Percentiles rank a stretch among this genome's conserved stretches.
Conservation (phyloP, 2,113 vertebrate genomes). For the Gasterosteus nipponicus region DNA sequence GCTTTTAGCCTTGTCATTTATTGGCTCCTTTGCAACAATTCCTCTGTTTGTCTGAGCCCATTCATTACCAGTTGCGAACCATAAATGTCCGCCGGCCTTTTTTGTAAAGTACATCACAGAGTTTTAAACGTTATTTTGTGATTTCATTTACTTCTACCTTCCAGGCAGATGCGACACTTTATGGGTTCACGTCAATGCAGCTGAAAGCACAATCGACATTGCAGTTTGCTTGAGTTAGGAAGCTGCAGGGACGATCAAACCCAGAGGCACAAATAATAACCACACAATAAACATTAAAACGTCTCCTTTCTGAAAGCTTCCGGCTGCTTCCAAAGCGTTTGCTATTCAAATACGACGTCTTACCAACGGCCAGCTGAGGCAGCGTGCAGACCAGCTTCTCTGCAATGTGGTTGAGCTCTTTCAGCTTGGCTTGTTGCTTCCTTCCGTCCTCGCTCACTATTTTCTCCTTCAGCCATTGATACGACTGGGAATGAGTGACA, state of each 20-base stretch:
- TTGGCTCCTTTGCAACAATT: not conserved
- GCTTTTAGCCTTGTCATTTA: not conserved
- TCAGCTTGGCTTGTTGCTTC: constrained; percentile 94
- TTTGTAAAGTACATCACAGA: not conserved
- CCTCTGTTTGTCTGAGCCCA: not conserved
- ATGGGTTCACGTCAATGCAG: not conserved
- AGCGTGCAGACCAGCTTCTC: constrained; percentile 95
- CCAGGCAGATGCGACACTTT: not conserved
- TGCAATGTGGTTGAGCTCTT: constrained; percentile 92
- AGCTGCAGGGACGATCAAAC: not conserved
- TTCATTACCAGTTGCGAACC: not conserved
- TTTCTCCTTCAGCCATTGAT: constrained; percentile 98
- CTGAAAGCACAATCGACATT: not conserved
- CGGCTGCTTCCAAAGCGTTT: constrained; percentile 5
- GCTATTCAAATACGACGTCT: constrained; percentile 46
- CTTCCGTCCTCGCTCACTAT: constrained; percentile 95
- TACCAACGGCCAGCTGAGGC: constrained; percentile 96
- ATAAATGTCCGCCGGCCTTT: not conserved
- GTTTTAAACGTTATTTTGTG: not conserved
- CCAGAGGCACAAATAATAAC: not conserved
- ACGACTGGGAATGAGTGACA: constrained; percentile 82
- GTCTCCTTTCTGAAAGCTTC: constrained; percentile 11
- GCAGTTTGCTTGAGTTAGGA: not conserved
- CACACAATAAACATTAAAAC: not conserved
- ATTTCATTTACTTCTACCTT: constrained; percentile 5